These are phyloP conservation scores for Sinocyclocheilus anophthalmus DNA, from an alignment of 2,113 vertebrate genomes.

Conservation along the genomic window DNA sequence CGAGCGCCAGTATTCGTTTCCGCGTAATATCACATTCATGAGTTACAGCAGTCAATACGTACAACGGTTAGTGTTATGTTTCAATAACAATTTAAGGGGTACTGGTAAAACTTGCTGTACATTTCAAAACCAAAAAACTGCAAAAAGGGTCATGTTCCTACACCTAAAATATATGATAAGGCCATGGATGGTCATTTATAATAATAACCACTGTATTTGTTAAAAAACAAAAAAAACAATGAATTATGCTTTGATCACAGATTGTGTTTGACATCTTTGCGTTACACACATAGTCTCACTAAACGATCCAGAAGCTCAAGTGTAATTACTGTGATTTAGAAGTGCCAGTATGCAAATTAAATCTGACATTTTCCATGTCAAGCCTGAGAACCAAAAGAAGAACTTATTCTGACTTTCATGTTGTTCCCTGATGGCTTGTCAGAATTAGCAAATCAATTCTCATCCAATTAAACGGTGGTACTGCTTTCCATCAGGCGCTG, in stretches of 20 bases:
- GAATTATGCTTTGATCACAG: not conserved
- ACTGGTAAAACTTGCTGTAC: not conserved
- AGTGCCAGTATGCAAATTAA: slow-evolving; percentile 18
- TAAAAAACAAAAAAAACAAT: not conserved
- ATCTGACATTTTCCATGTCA: slow-evolving; percentile 37
- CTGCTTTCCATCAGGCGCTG: slow-evolving; percentile 42
- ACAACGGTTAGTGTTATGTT: too few relatives aligned
- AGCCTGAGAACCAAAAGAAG: not conserved
- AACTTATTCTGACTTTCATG: slow-evolving; percentile 8
- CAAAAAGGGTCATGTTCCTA: not conserved
- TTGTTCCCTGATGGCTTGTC: slow-evolving; percentile 40
- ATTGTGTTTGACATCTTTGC: not conserved
- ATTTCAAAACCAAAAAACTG: not conserved
- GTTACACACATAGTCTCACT: not conserved
- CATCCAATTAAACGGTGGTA: slow-evolving; percentile 49
- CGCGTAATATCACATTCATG: too few relatives aligned
- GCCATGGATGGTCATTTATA: not conserved
- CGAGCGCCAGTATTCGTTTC: too few relatives aligned
- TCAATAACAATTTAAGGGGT: too few relatives aligned
- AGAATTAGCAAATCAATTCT: slow-evolving; percentile 40
- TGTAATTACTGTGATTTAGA: slow-evolving; percentile 12
- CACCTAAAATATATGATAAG: too few relatives aligned
- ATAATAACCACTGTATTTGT: not conserved
- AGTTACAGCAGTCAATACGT: too few relatives aligned
- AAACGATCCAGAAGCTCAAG: slow-evolving; percentile 2